phyloP scores from a whole-genome alignment of 2,113 vertebrate genomes.

The Petrocephalus microphthalmus region DNA sequence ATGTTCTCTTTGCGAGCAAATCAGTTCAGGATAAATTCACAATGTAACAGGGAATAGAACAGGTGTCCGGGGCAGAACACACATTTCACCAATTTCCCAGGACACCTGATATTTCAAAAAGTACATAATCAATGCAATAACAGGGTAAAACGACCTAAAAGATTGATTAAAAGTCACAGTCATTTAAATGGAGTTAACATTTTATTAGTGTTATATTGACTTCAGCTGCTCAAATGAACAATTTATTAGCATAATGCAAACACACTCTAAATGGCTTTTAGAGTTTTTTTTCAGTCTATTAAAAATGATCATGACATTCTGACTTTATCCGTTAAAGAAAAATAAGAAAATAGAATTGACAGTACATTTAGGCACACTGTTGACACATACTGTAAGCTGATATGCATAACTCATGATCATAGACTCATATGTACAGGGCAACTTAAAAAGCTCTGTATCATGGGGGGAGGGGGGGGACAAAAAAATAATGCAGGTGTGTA shows the following conservation, averaged over 20 bases:
- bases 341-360: slow-evolving; percentile 77
- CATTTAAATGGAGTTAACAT: slow-evolving; percentile 76
- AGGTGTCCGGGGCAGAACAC: not conserved
- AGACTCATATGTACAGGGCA: slow-evolving; percentile 68
- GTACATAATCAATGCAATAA: not conserved
- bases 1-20: not conserved
- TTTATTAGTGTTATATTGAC: slow-evolving; percentile 96
- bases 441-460: slow-evolving; percentile 43
- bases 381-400: slow-evolving; percentile 92
- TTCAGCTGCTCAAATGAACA: slow-evolving; percentile 76
- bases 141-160: not conserved
- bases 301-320: slow-evolving; percentile 77
- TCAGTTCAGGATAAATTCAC: not conserved
- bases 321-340: slow-evolving; percentile 67
- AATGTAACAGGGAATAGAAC: not conserved
- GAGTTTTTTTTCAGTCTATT: slow-evolving; percentile 68
- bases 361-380: slow-evolving; percentile 93
- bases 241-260: slow-evolving; percentile 79
- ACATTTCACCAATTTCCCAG: not conserved
- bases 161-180: slow-evolving; percentile 18
- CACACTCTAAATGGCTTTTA: slow-evolving; percentile 63
- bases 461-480: slow-evolving; percentile 1
- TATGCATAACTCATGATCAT: slow-evolving; percentile 81
- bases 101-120: not conserved
- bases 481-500: slow-evolving; percentile 14